Base-by-base conservation (phyloP, 2,797 vertebrate genomes). In the Adelosebastes latens region DNA sequence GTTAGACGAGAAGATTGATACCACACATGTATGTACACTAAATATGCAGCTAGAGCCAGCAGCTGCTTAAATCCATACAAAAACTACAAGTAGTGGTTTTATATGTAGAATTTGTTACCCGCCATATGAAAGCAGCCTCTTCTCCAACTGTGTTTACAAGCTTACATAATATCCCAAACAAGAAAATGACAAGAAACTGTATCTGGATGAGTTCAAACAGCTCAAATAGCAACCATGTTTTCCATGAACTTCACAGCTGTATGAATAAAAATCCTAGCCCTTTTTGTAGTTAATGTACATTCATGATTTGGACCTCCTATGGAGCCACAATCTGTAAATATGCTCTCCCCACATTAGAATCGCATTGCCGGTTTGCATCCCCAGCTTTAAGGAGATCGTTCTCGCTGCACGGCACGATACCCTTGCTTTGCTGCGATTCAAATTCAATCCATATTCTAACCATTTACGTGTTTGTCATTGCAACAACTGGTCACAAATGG, bases 381-480 rank as follows among this genome's bases (percentile, higher is more conserved):
- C 16, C 5, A 24, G 46, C 56, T 68, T 68, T 65, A 31, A 29
- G 29, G 49, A 70, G 59, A 61, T n/a, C 20, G 58, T 65, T 53
- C 67, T 72, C 27, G 14, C 65, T 2, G 31, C 65, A 46, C 22
- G 9, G 20, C 29, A 14, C n/a, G 32, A 61, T 53, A 36, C 46
- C 24, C n/a, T 59, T 3, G 27, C 65, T 59, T 69, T 75, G 6
- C 69, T 31, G 46, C 53, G 66, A 76, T 74, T 72, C 27, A 63
- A 59, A 77, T 79, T 69, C 59, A 76, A 77, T 58, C 49, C 71
- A 52, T 53, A 58, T 63, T 66, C 32, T 14, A 20, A 5, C n/a
- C 11, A 58, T 76, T 66, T 31, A 25, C 67, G 62, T 65, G 29
- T 77, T 72, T 85, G 56, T 25, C 56, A 58, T 58, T 78, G 39